These are phyloP conservation scores for Lethenteron camtschaticum DNA, from an alignment of 2,113 vertebrate species.

Conservation along the genomic window DNA sequence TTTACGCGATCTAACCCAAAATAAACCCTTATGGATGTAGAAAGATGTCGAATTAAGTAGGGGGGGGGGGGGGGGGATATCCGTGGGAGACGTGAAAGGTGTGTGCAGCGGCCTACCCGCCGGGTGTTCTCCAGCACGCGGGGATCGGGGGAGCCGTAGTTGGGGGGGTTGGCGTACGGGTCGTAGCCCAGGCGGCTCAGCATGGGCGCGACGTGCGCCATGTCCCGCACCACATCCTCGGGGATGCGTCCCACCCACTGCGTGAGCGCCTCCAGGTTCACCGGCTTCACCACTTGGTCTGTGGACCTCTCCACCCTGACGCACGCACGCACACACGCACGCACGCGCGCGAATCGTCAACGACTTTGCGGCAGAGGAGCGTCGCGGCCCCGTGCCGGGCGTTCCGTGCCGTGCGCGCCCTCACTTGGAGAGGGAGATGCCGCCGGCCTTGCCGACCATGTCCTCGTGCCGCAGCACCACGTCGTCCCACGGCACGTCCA, in stretches of 20 bases:
- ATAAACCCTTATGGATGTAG: too few species aligned
- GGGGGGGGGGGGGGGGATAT: too few species aligned
- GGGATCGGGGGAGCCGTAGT: conserved; percentile 41
- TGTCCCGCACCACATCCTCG: conserved; percentile 51
- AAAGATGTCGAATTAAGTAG: too few species aligned
- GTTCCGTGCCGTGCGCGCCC: conserved; percentile 9
- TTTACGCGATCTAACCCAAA: too few species aligned
- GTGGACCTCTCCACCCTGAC: conserved; percentile 71
- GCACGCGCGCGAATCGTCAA: too few species aligned
- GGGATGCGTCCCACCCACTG: conserved; percentile 85
- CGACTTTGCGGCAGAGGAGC: too few species aligned
- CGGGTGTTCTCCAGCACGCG: conserved; percentile 52
- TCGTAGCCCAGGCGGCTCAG: conserved; percentile 66
- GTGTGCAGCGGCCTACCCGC: conserved; percentile 23
- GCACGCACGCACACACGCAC: neutral
- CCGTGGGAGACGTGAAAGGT: too few species aligned
- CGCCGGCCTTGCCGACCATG: conserved; percentile 45
- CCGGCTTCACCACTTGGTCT: conserved; percentile 82
- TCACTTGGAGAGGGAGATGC: conserved; percentile 55
- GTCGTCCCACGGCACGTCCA: conserved; percentile 43
- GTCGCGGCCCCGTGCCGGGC: too few species aligned
- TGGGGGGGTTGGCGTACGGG: conserved; percentile 69
- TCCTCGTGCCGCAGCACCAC: conserved; percentile 50
- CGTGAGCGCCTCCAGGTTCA: conserved; percentile 61
- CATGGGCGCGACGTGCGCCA: conserved; percentile 82